Conservation (phyloP, 2,113 vertebrate species). For the Calidris pygmaea region DNA sequence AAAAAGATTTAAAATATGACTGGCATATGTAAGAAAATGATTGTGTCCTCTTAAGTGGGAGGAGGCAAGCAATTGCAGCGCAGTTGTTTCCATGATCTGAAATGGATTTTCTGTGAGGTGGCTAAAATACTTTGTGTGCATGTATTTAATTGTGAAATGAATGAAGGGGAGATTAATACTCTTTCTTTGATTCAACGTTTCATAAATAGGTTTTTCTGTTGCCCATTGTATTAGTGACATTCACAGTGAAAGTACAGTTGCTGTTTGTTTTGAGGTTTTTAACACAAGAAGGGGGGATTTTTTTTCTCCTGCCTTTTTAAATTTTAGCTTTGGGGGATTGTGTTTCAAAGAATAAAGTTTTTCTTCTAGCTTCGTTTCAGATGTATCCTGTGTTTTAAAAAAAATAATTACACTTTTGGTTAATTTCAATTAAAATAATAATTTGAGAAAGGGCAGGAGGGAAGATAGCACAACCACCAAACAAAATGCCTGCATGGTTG, state of each 20-base stretch:
- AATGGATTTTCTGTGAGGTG: not conserved
- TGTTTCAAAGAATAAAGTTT: not conserved
- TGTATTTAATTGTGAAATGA: not conserved
- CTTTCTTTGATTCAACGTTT: not conserved
- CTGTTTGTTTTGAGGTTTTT: not conserved
- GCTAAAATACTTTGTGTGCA: not conserved
- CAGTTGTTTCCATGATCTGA: not conserved
- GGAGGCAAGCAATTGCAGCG: not conserved
- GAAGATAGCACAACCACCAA: not conserved
- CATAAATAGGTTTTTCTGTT: not conserved
- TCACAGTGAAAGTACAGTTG: not conserved
- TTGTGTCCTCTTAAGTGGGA: not conserved
- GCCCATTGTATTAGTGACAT: not conserved
- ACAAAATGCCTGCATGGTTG: not conserved
- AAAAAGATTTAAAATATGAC: not conserved
- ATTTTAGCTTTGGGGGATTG: not conserved
- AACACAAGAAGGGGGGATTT: accelerated
- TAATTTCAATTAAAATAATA: not conserved
- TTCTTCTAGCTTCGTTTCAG: not conserved
- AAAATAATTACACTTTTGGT: not conserved
- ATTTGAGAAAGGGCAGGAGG: not conserved
- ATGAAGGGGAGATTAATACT: not conserved
- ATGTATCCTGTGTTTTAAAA: not conserved
- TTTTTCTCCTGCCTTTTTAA: not conserved
- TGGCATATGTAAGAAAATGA: not conserved